These are phyloP conservation scores for Enteromius treurensis DNA, from an alignment of 2,797 vertebrate genomes.

Conservation along the genomic window DNA sequence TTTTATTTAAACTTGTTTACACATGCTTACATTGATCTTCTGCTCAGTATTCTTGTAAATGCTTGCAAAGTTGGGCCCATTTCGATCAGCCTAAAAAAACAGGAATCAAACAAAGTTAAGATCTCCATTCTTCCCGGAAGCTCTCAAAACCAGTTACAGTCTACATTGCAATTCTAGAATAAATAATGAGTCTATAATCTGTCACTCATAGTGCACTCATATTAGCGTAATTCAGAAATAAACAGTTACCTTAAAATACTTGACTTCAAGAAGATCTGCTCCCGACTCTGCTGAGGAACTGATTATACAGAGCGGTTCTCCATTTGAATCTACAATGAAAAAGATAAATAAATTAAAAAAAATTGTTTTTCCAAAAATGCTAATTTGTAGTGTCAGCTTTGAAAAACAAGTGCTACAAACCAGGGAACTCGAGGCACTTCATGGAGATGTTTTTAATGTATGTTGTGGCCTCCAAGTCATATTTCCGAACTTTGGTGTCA, in stretches of 20 bases:
- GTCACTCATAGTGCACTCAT: neutral
- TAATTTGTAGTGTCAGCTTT: neutral
- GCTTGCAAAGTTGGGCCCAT: conserved; percentile 84
- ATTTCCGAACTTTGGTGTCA: conserved; percentile 82
- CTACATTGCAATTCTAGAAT: neutral
- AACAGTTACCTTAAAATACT: conserved; percentile 84
- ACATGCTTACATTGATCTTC: conserved; percentile 81
- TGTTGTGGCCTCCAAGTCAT: conserved; percentile 81
- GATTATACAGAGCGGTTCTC: conserved; percentile 84
- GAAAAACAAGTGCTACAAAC: conserved; percentile 70
- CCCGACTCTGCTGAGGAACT: conserved; percentile 83
- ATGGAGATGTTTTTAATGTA: conserved; percentile 87
- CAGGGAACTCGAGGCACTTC: conserved; percentile 86
- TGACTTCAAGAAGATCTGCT: conserved; percentile 89
- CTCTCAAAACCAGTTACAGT: neutral
- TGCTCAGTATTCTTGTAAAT: conserved; percentile 85
- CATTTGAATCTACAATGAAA: conserved; percentile 75
- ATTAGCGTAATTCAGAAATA: neutral
- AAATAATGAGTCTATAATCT: neutral
- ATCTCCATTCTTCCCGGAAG: neutral
- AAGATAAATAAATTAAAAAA: neutral
- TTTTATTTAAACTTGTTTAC: neutral
- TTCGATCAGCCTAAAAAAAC: conserved; percentile 81
- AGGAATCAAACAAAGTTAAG: neutral
- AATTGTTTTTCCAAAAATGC: neutral